These are phyloP conservation scores for Coptodon bakossiorum DNA, from an alignment of 2,113 vertebrate species.

Conservation along the genomic window DNA sequence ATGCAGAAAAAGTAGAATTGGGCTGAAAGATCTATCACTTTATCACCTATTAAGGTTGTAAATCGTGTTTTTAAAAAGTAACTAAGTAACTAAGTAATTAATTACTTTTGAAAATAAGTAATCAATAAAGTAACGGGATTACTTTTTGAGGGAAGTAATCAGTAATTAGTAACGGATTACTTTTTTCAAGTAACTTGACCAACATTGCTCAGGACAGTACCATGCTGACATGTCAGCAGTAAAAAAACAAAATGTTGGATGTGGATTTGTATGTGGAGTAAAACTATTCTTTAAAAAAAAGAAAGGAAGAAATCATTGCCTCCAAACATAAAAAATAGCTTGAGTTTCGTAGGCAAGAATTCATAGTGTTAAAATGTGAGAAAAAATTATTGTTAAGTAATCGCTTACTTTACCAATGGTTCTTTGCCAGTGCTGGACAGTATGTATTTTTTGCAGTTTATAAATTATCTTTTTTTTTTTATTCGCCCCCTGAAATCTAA, in stretches of 20 bases:
- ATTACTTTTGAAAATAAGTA: too few species aligned
- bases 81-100: too few species aligned
- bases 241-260: neutral
- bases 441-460: neutral
- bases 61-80: too few species aligned
- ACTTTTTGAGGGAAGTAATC: too few species aligned
- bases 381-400: neutral
- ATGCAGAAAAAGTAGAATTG: too few species aligned
- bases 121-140: too few species aligned
- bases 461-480: neutral
- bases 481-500: neutral
- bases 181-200: too few species aligned
- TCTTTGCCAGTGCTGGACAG: neutral
- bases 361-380: neutral
- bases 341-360: neutral
- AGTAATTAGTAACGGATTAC: too few species aligned
- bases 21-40: too few species aligned
- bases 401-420: neutral
- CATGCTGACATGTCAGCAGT: neutral
- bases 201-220: neutral
- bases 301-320: neutral
- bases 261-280: neutral
- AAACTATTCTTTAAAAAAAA: neutral
- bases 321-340: neutral
- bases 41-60: too few species aligned